Evolutionary conservation across 2,797 vertebrate species (phyloP).

Genomic region (Enteromius radiatus): DNA sequence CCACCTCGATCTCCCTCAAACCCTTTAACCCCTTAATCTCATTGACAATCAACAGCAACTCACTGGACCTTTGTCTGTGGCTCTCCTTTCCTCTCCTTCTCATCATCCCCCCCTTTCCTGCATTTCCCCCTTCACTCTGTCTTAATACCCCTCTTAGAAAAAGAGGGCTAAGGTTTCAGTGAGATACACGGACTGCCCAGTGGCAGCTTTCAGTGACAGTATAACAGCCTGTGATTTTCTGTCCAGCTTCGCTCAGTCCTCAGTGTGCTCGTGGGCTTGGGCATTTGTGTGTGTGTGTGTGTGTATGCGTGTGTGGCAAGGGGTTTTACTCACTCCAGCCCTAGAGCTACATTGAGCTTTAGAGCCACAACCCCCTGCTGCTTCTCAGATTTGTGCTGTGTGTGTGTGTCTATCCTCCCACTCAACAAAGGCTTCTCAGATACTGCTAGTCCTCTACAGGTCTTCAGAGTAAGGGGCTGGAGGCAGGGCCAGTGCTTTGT

Average conservation of each 20-base stretch:
- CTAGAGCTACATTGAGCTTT: slow-evolving; percentile 56
- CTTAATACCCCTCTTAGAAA: slow-evolving; percentile 49
- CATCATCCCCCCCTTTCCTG: slow-evolving; percentile 19
- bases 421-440: slow-evolving; percentile 61
- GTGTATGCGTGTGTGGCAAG: slow-evolving; percentile 26
- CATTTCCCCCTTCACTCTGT: not conserved
- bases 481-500: slow-evolving; percentile 43
- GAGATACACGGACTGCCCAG: slow-evolving; percentile 35
- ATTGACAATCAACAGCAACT: slow-evolving; percentile 64
- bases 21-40: slow-evolving; percentile 62
- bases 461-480: slow-evolving; percentile 48
- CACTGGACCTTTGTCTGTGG: slow-evolving; percentile 55
- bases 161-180: slow-evolving; percentile 57
- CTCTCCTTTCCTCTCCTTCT: slow-evolving; percentile 31
- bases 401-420: slow-evolving; percentile 28
- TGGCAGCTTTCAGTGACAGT: slow-evolving; percentile 42
- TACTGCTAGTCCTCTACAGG: slow-evolving; percentile 48
- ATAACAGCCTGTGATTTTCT: slow-evolving; percentile 48
- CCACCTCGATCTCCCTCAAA: slow-evolving; percentile 48
- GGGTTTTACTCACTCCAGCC: slow-evolving; percentile 47
- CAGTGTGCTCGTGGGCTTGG: not conserved
- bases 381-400: slow-evolving; percentile 56
- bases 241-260: slow-evolving; percentile 36
- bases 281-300: slow-evolving; percentile 6
- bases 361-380: slow-evolving; percentile 61